Evolutionary conservation across 1,140 invertebrate genomes (phyloP).

Genomic region (Helicoverpa armigera): DNA sequence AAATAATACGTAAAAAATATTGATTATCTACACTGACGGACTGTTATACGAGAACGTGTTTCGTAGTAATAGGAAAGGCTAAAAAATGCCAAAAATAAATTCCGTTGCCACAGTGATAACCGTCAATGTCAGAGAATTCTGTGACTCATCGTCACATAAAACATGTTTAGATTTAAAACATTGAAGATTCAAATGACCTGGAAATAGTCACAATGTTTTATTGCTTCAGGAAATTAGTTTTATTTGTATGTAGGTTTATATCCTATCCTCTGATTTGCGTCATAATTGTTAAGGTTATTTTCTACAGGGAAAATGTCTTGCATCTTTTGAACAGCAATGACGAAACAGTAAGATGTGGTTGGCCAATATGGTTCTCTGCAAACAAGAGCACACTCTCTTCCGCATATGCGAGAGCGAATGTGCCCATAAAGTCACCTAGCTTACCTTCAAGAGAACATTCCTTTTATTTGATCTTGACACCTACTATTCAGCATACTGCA

Average conservation of each 20-base stretch:
- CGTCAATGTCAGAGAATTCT: neutral
- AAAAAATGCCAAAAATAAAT: neutral
- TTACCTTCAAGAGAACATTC: conserved; percentile 32
- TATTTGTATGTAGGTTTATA: conserved; percentile 27
- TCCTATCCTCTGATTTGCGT: neutral
- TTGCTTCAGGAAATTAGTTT: conserved; percentile 29
- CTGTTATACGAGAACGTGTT: too few species aligned
- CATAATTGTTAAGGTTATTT: neutral
- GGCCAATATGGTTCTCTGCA: neutral
- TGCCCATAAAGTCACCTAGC: neutral
- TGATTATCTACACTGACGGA: too few species aligned
- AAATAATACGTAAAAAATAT: neutral
- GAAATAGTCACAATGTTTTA: conserved; percentile 31
- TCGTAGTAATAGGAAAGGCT: neutral
- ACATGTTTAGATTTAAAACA: conserved; percentile 25
- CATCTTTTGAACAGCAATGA: neutral
- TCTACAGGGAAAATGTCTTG: neutral
- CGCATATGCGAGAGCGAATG: neutral
- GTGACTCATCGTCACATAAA: conserved; percentile 12
- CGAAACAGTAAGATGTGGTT: neutral
- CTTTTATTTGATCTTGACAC: conserved; percentile 27
- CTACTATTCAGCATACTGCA: conserved; percentile 15
- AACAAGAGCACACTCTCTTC: conserved; percentile 4
- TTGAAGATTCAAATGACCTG: conserved; percentile 6
- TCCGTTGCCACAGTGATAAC: neutral